phyloP scores from a whole-genome alignment of 2,113 vertebrate genomes.

The Bos javanicus region DNA sequence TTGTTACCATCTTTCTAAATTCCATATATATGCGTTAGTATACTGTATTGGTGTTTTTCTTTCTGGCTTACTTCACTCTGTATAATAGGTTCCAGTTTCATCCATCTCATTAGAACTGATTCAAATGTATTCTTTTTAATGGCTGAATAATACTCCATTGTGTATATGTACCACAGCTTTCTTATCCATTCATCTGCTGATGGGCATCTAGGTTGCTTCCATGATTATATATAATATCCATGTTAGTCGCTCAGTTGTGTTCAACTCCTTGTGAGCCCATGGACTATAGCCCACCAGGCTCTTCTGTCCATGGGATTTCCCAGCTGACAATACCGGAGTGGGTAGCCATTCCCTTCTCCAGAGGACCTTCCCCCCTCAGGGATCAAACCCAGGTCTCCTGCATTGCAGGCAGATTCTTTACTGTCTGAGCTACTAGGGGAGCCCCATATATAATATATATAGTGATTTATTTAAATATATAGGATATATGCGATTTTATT shows the following conservation, averaged over 20 bases:
- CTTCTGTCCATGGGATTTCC: not conserved
- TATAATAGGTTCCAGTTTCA: too few relatives aligned
- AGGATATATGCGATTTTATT: fast-evolving
- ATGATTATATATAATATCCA: not conserved
- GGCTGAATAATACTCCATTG: too few relatives aligned
- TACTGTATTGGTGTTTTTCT: too few relatives aligned
- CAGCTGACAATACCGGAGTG: not conserved
- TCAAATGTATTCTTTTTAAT: too few relatives aligned
- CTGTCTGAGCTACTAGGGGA: not conserved
- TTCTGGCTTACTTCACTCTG: too few relatives aligned
- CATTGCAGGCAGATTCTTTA: not conserved
- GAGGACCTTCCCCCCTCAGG: not conserved
- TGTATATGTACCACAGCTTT: too few relatives aligned
- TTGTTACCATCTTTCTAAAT: too few relatives aligned
- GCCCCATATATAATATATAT: not conserved
- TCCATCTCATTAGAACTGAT: too few relatives aligned
- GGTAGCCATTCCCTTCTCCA: not conserved
- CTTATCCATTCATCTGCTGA: too few relatives aligned
- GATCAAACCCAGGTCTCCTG: not conserved
- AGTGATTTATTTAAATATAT: not conserved
- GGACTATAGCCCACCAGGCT: not conserved
- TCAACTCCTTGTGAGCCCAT: not conserved
- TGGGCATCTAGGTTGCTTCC: too few relatives aligned
- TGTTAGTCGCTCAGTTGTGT: not conserved
- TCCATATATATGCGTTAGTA: too few relatives aligned